A percentile compares a stretch with the other conserved stretches of the same genome.
phyloP scores from a whole-genome alignment of 2,113 vertebrate species.

The Salvelinus sp. region DNA sequence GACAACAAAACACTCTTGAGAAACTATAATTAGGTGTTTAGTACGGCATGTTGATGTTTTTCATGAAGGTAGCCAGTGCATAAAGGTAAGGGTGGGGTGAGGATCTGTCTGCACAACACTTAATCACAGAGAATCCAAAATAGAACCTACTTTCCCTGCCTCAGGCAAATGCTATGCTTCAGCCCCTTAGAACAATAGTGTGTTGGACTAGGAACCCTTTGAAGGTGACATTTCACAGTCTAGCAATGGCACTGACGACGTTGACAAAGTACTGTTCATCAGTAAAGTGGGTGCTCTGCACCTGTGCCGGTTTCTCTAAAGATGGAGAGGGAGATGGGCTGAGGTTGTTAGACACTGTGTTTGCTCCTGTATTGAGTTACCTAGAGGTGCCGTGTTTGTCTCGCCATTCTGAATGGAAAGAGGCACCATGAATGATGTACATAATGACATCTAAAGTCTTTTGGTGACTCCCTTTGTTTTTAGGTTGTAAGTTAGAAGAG shows the following conservation, averaged over 20 bases:
- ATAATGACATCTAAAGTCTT: neutral
- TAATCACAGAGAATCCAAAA: slow-evolving; percentile 66
- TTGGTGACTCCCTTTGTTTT: too few species aligned
- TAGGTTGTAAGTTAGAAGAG: too few species aligned
- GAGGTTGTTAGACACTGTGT: slow-evolving; percentile 10
- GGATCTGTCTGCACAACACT: slow-evolving; percentile 60
- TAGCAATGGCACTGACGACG: slow-evolving; percentile 57
- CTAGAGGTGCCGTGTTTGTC: neutral
- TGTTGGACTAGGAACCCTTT: slow-evolving; percentile 50
- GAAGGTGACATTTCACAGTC: slow-evolving; percentile 70
- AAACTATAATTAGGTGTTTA: slow-evolving; percentile 40
- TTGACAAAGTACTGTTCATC: slow-evolving; percentile 74
- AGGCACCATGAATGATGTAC: neutral
- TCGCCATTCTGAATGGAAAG: neutral
- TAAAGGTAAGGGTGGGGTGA: slow-evolving; percentile 52
- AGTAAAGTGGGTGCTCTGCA: slow-evolving; percentile 50
- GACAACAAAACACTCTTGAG: too few species aligned
- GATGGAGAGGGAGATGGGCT: slow-evolving; percentile 51
- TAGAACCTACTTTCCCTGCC: slow-evolving; percentile 60
- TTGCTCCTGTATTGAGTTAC: neutral
- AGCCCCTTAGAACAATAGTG: slow-evolving; percentile 65
- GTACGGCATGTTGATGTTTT: slow-evolving; percentile 62
- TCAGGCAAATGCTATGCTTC: slow-evolving; percentile 55
- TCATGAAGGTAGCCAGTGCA: slow-evolving; percentile 55
- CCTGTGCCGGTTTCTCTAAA: slow-evolving; percentile 55